A percentile compares a stretch with the other conserved stretches of the same genome.
Evolutionary conservation across 1,140 invertebrate species (phyloP).

Genomic region (Gerris buenoi): DNA sequence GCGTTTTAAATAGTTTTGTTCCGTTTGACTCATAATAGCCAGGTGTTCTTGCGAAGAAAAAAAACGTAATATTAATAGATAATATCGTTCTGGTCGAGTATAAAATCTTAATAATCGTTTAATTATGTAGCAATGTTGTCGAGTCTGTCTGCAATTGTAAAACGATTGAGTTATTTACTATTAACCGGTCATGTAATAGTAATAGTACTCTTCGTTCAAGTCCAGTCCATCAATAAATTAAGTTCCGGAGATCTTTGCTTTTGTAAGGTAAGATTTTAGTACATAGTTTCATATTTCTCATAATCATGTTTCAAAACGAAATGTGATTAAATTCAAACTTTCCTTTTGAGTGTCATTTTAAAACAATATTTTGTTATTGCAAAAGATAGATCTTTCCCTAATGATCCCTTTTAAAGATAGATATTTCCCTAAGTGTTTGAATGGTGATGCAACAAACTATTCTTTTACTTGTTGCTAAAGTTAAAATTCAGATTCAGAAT

Average conservation of each 20-base stretch:
- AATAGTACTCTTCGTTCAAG: neutral
- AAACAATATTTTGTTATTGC: neutral
- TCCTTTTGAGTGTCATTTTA: neutral
- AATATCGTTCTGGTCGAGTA: neutral
- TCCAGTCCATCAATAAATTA: slow-evolving; percentile 8
- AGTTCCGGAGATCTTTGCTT: slow-evolving; percentile 7
- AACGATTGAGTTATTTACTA: neutral
- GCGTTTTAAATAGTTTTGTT: neutral
- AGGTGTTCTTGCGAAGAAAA: neutral
- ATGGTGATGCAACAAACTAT: neutral
- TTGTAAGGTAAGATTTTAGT: slow-evolving; percentile 7
- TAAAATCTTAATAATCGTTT: no score
- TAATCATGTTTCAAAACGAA: neutral
- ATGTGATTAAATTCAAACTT: neutral
- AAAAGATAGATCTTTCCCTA: neutral
- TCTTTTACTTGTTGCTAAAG: no score
- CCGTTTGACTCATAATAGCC: neutral
- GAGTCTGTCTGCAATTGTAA: neutral
- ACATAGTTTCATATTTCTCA: no score
- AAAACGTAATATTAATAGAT: neutral
- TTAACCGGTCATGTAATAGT: neutral
- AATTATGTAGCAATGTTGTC: neutral
- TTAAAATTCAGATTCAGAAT: no score
- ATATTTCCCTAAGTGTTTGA: neutral
- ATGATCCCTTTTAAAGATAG: neutral